Conservation (phyloP, 2,797 vertebrate species). For the Hoplostethus mediterraneus region DNA sequence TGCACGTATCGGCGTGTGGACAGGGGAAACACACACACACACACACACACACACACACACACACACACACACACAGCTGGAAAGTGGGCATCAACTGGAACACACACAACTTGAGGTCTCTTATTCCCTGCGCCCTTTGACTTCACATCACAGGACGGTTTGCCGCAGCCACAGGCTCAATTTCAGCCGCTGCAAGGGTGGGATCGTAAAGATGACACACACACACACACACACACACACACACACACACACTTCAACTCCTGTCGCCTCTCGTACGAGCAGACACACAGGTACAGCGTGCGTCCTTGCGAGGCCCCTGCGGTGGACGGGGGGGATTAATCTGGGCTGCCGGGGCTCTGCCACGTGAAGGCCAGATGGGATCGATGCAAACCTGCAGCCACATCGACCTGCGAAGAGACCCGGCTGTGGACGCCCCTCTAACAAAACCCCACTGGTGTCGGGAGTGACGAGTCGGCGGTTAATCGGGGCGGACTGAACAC, state of each 20-base stretch:
- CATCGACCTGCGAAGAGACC: constrained; percentile 2
- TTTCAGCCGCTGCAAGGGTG: constrained; percentile 35
- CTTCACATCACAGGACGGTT: constrained; percentile 48
- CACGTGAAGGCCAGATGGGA: constrained; percentile 20
- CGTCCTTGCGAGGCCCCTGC: not conserved
- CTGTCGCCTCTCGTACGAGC: no score
- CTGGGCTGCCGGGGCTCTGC: constrained; percentile 24
- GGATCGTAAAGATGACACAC: constrained; percentile 40
- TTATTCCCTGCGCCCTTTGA: constrained; percentile 9
- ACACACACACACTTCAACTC: not conserved
- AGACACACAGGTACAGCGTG: constrained; percentile 1
- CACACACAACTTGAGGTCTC: constrained; percentile 34
- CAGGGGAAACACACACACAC: not conserved
- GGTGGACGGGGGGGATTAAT: constrained; percentile 38
- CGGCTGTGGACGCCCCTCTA: not conserved
- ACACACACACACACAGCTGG: constrained; percentile 20
- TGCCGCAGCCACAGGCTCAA: constrained; percentile 41
- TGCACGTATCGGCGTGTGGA: constrained; percentile 17
- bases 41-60: not conserved
- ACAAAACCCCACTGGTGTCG: not conserved
- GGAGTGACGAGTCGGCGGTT: not conserved
- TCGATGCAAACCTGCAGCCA: constrained; percentile 23
- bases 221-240: constrained; percentile 29
- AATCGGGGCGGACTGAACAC: not conserved
- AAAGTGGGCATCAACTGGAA: constrained; percentile 41